These are phyloP conservation scores for Dendroctonus valens DNA, from an alignment of 1,140 invertebrate species.

Conservation along the genomic window DNA sequence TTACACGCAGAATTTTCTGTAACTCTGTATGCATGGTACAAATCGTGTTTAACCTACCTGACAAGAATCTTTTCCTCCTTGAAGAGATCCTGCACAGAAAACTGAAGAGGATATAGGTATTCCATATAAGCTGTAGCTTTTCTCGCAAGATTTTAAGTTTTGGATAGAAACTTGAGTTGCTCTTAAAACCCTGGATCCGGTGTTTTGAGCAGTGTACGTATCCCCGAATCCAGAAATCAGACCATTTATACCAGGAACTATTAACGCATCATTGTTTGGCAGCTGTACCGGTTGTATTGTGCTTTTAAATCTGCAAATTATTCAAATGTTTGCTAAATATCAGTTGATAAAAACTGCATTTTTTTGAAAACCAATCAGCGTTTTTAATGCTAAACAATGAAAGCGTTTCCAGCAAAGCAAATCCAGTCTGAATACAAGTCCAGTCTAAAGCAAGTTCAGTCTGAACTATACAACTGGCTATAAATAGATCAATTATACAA, in stretches of 20 bases:
- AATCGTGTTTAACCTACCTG: conserved; percentile 28
- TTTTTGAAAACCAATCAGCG: not conserved
- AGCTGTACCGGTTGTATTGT: conserved; percentile 13
- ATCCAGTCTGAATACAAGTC: not conserved
- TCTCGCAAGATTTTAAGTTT: conserved; percentile 1
- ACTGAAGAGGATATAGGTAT: conserved; percentile 12
- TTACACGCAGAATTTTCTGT: not conserved
- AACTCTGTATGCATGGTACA: not conserved
- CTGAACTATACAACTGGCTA: no score
- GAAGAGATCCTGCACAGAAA: conserved; percentile 33
- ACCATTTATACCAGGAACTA: conserved; percentile 1
- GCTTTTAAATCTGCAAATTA: not conserved
- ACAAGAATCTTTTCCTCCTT: conserved; percentile 31
- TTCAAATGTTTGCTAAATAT: no score
- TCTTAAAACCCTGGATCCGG: conserved; percentile 3
- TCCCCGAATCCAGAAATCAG: conserved; percentile 15
- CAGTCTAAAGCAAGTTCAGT: not conserved
- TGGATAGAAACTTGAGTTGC: conserved; percentile 3
- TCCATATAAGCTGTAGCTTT: not conserved
- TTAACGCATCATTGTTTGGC: not conserved
- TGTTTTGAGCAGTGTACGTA: not conserved
- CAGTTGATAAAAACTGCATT: not conserved
- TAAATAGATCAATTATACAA: no score
- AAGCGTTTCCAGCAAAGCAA: not conserved
- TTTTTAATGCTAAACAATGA: not conserved